phyloP scores from a whole-genome alignment of 2,797 vertebrate genomes.

The Huso huso region DNA sequence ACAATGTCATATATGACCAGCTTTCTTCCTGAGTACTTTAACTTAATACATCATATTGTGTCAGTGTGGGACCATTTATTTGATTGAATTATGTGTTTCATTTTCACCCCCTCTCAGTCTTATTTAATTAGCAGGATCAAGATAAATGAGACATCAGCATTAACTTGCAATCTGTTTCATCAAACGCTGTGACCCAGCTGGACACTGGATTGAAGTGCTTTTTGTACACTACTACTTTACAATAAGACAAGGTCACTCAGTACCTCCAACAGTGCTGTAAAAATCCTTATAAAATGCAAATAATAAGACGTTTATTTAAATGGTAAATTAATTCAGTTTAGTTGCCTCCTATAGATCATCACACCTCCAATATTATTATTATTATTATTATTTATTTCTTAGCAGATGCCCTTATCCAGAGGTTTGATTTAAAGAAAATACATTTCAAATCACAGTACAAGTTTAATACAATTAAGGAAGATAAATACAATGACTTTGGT shows the following conservation, averaged over 20 bases:
- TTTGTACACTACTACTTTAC: not conserved
- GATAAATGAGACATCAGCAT: conserved; percentile 2
- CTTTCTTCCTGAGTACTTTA: not conserved
- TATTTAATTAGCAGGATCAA: conserved; percentile 1
- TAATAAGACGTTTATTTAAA: no score
- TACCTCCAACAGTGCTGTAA: no score
- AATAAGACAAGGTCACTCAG: no score
- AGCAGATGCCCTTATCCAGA: no score
- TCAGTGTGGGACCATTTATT: conserved; percentile 1
- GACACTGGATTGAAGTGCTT: not conserved
- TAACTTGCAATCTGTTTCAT: conserved; percentile 4
- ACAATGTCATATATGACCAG: not conserved
- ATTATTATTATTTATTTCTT: no score
- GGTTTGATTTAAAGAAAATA: no score
- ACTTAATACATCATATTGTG: conserved; percentile 1
- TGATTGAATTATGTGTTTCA: conserved; percentile 2
- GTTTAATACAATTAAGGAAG: no score
- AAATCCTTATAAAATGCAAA: no score
- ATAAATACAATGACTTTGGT: no score
- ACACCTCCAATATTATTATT: not conserved
- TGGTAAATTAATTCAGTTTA: no score
- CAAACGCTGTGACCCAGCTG: not conserved
- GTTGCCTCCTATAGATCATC: not conserved
- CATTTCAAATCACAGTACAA: no score
- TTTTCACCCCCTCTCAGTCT: not conserved